Conservation (phyloP, 2,113 vertebrate genomes). For the Osmerus eperlanus region DNA sequence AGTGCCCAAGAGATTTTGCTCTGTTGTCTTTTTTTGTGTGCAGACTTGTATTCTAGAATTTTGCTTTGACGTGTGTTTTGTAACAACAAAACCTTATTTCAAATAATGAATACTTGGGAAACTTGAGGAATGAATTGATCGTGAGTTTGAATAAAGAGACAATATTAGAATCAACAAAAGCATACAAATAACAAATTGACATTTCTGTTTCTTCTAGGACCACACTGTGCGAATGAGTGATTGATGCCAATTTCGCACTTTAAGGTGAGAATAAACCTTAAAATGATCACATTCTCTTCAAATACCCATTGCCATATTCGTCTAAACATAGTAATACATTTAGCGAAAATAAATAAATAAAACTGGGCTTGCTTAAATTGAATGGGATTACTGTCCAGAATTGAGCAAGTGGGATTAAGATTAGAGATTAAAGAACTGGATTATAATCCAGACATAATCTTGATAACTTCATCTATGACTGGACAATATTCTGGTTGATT, state of each 20-base stretch:
- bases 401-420: constrained; percentile 29
- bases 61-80: no score
- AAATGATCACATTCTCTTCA: no score
- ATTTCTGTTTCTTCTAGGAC: constrained; percentile 38
- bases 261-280: constrained; percentile 55
- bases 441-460: constrained; percentile 16
- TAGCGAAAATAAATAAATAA: neutral
- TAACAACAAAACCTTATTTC: neutral
- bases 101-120: neutral
- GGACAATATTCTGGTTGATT: constrained; percentile 5
- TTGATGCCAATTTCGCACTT: constrained; percentile 65
- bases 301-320: no score
- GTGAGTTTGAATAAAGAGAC: neutral
- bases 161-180: neutral
- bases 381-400: constrained; percentile 11
- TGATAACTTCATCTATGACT: constrained; percentile 12
- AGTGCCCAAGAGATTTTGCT: no score
- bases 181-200: neutral
- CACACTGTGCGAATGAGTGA: constrained; percentile 72
- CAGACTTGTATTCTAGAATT: no score
- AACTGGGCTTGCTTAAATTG: neutral
- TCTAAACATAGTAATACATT: neutral
- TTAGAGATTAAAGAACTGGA: neutral
- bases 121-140: neutral
- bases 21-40: no score